Percentiles rank a stretch among this genome's conserved stretches.
phyloP scores from a whole-genome alignment of 2,888 invertebrate species.

The Volucella inflata region DNA sequence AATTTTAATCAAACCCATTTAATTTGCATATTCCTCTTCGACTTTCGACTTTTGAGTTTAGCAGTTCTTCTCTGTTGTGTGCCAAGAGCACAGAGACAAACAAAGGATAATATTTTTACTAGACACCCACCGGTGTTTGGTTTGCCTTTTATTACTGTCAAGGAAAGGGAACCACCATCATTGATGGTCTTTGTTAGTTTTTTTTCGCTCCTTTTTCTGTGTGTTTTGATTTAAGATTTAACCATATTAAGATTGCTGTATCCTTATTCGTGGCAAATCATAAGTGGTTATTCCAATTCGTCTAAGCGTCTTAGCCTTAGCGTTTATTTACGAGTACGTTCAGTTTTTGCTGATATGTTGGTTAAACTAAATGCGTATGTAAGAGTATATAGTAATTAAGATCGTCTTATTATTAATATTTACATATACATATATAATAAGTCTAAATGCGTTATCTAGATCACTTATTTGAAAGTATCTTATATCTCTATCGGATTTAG shows the following conservation, averaged over 20 bases:
- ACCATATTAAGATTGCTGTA: conserved; percentile 42
- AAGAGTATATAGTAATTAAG: no score
- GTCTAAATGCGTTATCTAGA: no score
- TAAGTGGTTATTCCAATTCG: conserved; percentile 7
- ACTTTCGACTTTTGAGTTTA: conserved; percentile 49
- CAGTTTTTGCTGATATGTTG: conserved; percentile 47
- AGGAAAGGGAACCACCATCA: conserved; percentile 55
- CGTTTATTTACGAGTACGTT: conserved; percentile 51
- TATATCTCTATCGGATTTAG: no score
- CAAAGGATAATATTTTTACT: conserved; percentile 73
- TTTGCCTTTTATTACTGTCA: conserved; percentile 70
- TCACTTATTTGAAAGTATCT: no score
- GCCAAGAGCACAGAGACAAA: conserved; percentile 40
- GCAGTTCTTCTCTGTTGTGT: conserved; percentile 22
- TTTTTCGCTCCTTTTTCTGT: conserved; percentile 27
- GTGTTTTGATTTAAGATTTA: conserved; percentile 57
- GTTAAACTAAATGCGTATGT: no score
- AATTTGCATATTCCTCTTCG: conserved; percentile 72
- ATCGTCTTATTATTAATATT: no score
- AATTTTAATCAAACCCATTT: conserved; percentile 75
- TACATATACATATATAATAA: no score
- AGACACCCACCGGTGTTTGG: conserved; percentile 74
- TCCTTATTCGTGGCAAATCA: not conserved
- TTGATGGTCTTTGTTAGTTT: conserved; percentile 22
- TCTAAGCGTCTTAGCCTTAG: conserved; percentile 1